Percentiles rank a stretch among this genome's conserved stretches.
These are phyloP conservation scores for Actinernus sp. DNA, from an alignment of 92 coral and sea anemone species.

Conservation along the genomic window DNA sequence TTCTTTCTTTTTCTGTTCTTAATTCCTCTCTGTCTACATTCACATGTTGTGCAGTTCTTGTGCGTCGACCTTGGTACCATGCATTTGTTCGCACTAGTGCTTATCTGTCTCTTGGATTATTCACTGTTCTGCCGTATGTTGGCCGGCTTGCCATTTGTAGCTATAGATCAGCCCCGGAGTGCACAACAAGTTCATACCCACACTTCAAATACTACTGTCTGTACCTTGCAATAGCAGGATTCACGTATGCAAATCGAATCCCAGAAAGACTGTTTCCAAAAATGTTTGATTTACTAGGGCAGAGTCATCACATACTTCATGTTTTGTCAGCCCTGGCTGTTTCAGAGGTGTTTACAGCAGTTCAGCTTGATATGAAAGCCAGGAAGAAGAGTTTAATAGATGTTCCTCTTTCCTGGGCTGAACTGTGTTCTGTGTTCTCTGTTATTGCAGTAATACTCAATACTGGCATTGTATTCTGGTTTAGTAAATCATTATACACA, in stretches of 20 bases:
- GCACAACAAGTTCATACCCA: constrained; percentile 29
- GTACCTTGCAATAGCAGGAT: constrained; percentile 33
- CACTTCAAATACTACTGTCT: constrained; percentile 47
- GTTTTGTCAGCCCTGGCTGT: constrained; percentile 48
- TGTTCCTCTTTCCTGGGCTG: constrained; percentile 39
- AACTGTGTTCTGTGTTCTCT: constrained; percentile 32
- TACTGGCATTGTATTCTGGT: constrained; percentile 42
- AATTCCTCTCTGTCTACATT: constrained; percentile 39
- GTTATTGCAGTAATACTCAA: constrained; percentile 14
- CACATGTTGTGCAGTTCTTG: constrained; percentile 60
- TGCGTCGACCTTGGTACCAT: constrained; percentile 51
- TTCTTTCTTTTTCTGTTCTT: constrained; percentile 33
- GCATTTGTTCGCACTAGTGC: constrained; percentile 57
- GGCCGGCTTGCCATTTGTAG: constrained; percentile 45
- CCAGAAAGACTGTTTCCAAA: constrained; percentile 56
- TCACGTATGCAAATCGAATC: constrained; percentile 39
- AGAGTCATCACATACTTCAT: constrained; percentile 70
- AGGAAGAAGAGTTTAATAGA: constrained; percentile 18
- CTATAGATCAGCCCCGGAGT: constrained; percentile 8
- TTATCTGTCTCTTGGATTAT: constrained; percentile 30
- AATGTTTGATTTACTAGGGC: constrained; percentile 58
- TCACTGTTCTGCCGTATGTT: constrained; percentile 43
- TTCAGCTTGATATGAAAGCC: constrained; percentile 48
- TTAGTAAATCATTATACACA: constrained; percentile 24
- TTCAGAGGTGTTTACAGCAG: constrained; percentile 49